Evolutionary conservation across 2,888 invertebrate species (phyloP), one percentile per base, ranked within the genome.

Genomic region (Nesidiocoris tenuis): DNA sequence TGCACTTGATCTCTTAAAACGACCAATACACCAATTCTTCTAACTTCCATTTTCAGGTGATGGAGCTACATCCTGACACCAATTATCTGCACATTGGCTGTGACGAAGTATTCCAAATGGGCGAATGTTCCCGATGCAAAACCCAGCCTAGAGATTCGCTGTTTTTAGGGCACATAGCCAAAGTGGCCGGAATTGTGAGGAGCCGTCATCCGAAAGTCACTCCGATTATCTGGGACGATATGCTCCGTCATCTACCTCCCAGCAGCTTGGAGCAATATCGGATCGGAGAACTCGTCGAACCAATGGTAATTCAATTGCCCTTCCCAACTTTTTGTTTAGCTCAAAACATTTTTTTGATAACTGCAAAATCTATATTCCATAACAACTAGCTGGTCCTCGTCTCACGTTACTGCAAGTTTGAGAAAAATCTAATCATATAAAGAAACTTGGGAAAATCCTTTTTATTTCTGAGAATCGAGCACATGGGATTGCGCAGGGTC

Each of bases 161-260:
- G n/a, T 90, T 90, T 81, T 82, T 90, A 17, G 84, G 86, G 25
- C 90, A 91, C 82, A 88, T 90, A 7, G 85, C 85, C 2, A 85
- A 86, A 77, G 86, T 90, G 21, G 88, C 88, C 2, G 85, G 84
- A 61, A 86, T 89, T 79, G 86, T 92, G 16, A 87, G 86, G 61
- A 84, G 84, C 9, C 87, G 86, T 66, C 88, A 89, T 84, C 86
- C 87, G 0, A 84, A 85, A 18, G 82, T 90, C 19, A 86, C 86
- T 17, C 85, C 90, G 0, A 88, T 93, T 76, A 89, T 93, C 81
- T 93, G 93, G 93, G 92, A 93, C 81, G 93, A 93, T 82, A 92
- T 93, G 91, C 83, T 93, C 74, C 84, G 92, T 0, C 88, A 89
- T 80, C 85, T 90, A 79, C 85, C 88, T 1, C 83, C 87, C 63